phyloP scores from a whole-genome alignment of 2,797 vertebrate genomes.

The Champsocephalus esox region DNA sequence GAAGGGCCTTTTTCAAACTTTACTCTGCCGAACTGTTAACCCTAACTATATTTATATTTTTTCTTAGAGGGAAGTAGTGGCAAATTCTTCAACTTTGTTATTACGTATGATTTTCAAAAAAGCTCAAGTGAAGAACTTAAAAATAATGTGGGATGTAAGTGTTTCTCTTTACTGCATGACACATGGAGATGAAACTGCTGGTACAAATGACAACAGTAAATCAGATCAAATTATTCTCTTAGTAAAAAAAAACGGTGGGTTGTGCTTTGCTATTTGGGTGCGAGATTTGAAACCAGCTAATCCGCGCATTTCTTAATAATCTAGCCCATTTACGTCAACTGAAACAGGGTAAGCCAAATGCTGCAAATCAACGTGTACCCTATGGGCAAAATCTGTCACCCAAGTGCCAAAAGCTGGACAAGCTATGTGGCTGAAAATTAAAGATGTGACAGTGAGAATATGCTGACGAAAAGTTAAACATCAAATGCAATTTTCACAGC shows the following conservation, averaged over 20 bases:
- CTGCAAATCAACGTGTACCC: constrained; percentile 43
- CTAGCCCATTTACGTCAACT: not conserved
- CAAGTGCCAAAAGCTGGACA: constrained; percentile 25
- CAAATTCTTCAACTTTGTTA: not conserved
- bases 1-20: not conserved
- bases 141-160: not conserved
- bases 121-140: not conserved
- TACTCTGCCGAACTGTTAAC: not conserved
- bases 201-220: no score
- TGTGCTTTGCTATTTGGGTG: not conserved
- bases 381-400: constrained; percentile 27
- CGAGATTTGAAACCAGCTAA: not conserved
- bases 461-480: constrained; percentile 43
- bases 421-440: constrained; percentile 24
- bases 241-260: not conserved
- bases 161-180: not conserved
- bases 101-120: not conserved
- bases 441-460: constrained; percentile 42
- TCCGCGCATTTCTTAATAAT: constrained; percentile 22
- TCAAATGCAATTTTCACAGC: constrained; percentile 24
- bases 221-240: not conserved
- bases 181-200: not conserved
- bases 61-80: not conserved
- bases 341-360: not conserved
- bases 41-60: not conserved